Evolutionary conservation across 2,888 invertebrate genomes (phyloP), one percentile per base, ranked within the genome.

Genomic region (Drymonia ruficornis): DNA sequence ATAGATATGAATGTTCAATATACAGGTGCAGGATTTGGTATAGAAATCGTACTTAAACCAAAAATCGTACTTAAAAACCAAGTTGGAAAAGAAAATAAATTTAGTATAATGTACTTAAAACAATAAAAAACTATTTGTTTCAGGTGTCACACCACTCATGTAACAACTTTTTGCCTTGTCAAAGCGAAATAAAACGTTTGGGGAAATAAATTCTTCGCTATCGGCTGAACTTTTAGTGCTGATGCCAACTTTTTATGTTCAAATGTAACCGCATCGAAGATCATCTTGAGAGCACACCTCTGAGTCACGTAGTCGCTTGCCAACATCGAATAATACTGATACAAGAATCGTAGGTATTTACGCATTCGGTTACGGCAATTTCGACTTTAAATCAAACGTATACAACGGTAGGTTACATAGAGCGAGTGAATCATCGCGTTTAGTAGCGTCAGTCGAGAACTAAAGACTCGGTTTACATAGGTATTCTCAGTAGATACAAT

Each of bases 261-360:
- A 15, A 55, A 65, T 50, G 72, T 70, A 63, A 65, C 61, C 49
- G 57, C 71, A 66, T 71, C 72, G 67, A 73, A 76, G 76, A 85
- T 83, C 79, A 84, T 86, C 78, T 83, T 77, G 80, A 78, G 81
- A 86, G 81, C 80, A 73, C 79, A 83, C 82, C 76, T 77, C 77
- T 89, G 89, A 91, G 74, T 91, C 91, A 91, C 77, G 68, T 71
- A 77, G 71, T 72, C 75, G 61, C 74, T 73, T 90, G 90, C 91
- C 89, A 89, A 89, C 79, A 81, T 72, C 61, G 62, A 72, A 67
- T 73, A 71, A 61, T 67, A 63, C 67, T 61, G 67, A 72, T 74
- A 70, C 74, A 61, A 84, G 79, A 68, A 43, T 16, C 40, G 16
- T 79, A 74, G 81, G 84, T 78, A 71, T 73, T 66, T 68, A 56